A percentile compares a stretch with the other conserved stretches of the same genome.
Conservation (phyloP, 2,113 vertebrate species). For the Ceyx margarethae region DNA sequence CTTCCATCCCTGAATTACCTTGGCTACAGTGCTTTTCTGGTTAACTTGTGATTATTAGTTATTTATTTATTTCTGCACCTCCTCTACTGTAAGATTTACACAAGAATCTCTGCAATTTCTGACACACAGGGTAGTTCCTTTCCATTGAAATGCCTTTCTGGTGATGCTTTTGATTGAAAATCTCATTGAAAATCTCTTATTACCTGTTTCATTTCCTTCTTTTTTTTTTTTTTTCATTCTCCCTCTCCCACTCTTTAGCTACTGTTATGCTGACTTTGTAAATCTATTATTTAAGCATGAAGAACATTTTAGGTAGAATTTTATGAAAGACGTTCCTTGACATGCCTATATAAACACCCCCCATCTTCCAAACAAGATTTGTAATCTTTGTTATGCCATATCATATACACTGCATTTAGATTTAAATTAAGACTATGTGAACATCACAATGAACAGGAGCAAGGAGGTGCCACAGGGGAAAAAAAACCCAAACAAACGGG, state of each 20-base stretch:
- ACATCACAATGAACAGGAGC: constrained; percentile 28
- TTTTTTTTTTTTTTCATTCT: not conserved
- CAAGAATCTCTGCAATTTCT: not conserved
- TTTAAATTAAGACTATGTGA: constrained; percentile 25
- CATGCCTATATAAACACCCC: not conserved
- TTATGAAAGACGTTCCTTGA: not conserved
- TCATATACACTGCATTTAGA: not conserved
- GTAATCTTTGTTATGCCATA: not conserved
- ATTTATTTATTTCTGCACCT: not conserved
- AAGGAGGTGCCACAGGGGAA: not conserved
- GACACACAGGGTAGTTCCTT: not conserved
- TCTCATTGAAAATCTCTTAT: constrained; percentile 11
- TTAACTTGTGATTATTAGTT: not conserved
- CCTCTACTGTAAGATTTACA: not conserved
- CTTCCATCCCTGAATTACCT: not conserved
- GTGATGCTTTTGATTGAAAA: not conserved
- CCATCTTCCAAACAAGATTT: not conserved
- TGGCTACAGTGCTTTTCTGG: not conserved
- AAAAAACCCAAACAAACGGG: not conserved
- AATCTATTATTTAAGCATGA: not conserved
- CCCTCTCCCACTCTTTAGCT: not conserved
- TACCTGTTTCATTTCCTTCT: constrained; percentile 37
- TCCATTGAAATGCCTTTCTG: not conserved
- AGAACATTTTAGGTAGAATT: not conserved
- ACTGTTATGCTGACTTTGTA: not conserved